Conservation (phyloP, 2,888 invertebrate species). For the Lordiphosa fenestrarum region DNA sequence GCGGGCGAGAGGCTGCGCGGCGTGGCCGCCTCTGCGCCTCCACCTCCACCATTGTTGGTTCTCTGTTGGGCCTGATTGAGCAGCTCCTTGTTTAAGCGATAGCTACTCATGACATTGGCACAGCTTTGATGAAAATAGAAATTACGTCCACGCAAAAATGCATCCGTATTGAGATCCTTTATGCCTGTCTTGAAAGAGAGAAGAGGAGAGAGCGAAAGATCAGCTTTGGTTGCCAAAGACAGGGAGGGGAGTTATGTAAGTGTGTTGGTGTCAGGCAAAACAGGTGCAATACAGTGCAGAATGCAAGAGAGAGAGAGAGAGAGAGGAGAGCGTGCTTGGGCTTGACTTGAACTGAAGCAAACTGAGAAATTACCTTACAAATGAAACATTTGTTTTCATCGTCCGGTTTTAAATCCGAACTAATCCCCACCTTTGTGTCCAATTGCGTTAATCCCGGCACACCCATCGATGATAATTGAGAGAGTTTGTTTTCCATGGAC, state of each 20-base stretch:
- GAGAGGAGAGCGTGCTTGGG: slow-evolving; percentile 29
- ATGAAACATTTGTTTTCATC: slow-evolving; percentile 87
- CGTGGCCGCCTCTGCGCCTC: slow-evolving; percentile 44
- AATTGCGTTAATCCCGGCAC: slow-evolving; percentile 77
- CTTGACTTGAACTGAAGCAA: slow-evolving; percentile 67
- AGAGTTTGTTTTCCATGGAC: slow-evolving; percentile 79
- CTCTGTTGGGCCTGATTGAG: slow-evolving; percentile 59
- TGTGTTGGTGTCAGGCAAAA: slow-evolving; percentile 13
- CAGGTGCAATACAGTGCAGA: slow-evolving; percentile 27
- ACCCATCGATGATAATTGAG: slow-evolving; percentile 74
- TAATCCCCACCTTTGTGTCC: slow-evolving; percentile 80
- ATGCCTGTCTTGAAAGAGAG: slow-evolving; percentile 78
- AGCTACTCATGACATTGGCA: slow-evolving; percentile 80
- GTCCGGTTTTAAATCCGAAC: slow-evolving; percentile 81
- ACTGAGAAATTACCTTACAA: slow-evolving; percentile 84
- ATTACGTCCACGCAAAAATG: slow-evolving; percentile 79
- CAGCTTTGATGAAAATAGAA: slow-evolving; percentile 80
- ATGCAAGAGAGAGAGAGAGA: not conserved
- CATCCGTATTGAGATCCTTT: slow-evolving; percentile 79
- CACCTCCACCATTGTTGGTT: slow-evolving; percentile 30
- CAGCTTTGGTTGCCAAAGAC: slow-evolving; percentile 23
- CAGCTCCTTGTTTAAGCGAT: slow-evolving; percentile 77
- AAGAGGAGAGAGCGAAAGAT: slow-evolving; percentile 17
- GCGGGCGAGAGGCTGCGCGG: slow-evolving; percentile 65
- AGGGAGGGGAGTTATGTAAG: not conserved